Conservation (phyloP, 2,797 vertebrate species). For the Pangasius larnaudii region DNA sequence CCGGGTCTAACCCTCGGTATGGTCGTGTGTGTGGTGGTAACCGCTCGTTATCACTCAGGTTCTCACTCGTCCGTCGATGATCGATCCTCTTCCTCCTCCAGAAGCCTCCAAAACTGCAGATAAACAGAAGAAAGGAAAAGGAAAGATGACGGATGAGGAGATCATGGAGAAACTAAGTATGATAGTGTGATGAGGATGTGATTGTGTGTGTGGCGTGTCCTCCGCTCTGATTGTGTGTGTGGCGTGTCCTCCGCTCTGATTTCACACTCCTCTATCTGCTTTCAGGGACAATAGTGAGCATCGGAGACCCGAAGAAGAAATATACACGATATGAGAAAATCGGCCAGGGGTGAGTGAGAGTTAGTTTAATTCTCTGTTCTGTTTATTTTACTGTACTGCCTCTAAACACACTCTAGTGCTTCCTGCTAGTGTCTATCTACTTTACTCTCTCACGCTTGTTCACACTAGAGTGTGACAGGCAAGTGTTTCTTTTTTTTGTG, state of each 20-base stretch:
- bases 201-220: constrained; percentile 5
- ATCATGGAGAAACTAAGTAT: constrained; percentile 98
- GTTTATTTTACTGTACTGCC: neutral
- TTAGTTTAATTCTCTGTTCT: neutral
- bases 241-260: neutral
- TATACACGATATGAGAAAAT: constrained; percentile 98
- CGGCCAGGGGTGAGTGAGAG: constrained; percentile 89
- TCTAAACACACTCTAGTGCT: neutral
- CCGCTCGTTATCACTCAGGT: constrained; percentile 72
- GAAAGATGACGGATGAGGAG: constrained; percentile 97
- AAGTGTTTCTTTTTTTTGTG: neutral
- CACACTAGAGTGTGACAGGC: neutral
- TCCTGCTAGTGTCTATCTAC: neutral
- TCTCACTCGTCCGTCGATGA: constrained; percentile 90
- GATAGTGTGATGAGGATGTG: constrained; percentile 52
- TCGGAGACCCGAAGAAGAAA: constrained; percentile 98
- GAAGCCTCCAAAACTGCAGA: constrained; percentile 84
- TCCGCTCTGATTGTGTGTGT: neutral
- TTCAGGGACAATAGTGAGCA: constrained; percentile 92
- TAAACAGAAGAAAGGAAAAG: constrained; percentile 89
- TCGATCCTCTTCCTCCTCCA: constrained; percentile 88
- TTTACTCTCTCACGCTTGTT: neutral
- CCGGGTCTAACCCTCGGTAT: neutral
- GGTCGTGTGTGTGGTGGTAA: neutral
- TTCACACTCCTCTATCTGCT: neutral